Evolutionary conservation across 2,888 invertebrate genomes (phyloP).

Genomic region (Tuberolachnus salignus): DNA sequence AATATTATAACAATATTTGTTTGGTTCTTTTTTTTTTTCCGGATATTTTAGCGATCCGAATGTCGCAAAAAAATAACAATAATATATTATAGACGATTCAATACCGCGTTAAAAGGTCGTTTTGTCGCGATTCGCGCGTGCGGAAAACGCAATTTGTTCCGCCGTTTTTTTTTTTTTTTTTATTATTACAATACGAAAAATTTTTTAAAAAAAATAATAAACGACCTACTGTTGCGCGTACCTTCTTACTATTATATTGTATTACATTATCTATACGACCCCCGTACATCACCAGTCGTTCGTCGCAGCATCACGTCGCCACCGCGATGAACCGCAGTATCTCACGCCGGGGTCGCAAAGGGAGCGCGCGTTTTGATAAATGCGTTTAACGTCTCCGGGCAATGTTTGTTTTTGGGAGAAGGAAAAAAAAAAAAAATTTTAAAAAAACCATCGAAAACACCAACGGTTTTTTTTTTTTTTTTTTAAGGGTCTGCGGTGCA

Average conservation of each 20-base stretch:
- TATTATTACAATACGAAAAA: background rate
- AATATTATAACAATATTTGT: no score
- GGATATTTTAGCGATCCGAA: no score
- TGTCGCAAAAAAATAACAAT: background rate
- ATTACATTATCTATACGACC: no score
- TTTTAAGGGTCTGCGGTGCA: no score
- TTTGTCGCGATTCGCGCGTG: conserved; percentile 15
- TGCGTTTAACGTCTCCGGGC: background rate
- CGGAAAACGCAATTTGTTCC: conserved; percentile 37
- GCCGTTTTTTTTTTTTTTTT: no score
- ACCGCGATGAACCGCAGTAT: conserved; percentile 10
- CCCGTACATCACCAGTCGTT: background rate
- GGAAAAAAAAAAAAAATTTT: background rate
- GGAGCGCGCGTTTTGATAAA: conserved; percentile 13
- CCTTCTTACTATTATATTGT: no score
- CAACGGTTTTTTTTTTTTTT: no score
- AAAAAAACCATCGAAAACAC: no score
- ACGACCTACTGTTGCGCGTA: no score
- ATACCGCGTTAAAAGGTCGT: conserved; percentile 14
- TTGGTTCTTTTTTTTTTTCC: no score
- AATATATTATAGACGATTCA: conserved; percentile 22
- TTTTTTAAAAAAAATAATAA: no score
- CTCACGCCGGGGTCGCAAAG: background rate
- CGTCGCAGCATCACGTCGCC: conserved; percentile 42
- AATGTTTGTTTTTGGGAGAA: background rate